Evolutionary conservation across 2,797 vertebrate genomes (phyloP).

Genomic region (Alcedo atthis): DNA sequence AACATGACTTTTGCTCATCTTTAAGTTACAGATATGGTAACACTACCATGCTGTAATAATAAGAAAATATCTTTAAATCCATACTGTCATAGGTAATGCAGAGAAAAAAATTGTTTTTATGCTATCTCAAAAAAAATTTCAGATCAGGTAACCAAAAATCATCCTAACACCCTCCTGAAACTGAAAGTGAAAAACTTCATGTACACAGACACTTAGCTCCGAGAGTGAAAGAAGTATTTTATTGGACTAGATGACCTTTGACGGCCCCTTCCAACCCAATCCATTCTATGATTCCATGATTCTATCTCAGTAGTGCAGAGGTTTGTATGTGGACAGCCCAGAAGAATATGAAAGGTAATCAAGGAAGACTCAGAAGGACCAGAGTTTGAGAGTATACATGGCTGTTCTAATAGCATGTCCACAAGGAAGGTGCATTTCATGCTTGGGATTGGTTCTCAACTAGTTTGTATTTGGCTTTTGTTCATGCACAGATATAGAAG

Average conservation of each 20-base stretch:
- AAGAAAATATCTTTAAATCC: neutral
- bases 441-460: neutral
- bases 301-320: neutral
- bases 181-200: neutral
- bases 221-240: neutral
- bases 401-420: neutral
- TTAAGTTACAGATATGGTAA: neutral
- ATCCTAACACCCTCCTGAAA: neutral
- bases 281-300: too few species aligned
- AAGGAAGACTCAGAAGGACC: neutral
- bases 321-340: neutral
- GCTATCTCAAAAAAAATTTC: neutral
- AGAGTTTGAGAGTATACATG: neutral
- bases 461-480: neutral
- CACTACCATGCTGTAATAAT: neutral
- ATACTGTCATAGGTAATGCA: neutral
- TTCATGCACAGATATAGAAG: neutral
- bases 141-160: neutral
- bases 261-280: too few species aligned
- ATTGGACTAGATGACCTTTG: too few species aligned
- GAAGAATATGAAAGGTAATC: neutral
- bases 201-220: neutral
- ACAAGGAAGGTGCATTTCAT: neutral
- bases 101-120: neutral
- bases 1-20: neutral